Base-by-base conservation (phyloP, 2,888 invertebrate species). In the Tipula helvola region DNA sequence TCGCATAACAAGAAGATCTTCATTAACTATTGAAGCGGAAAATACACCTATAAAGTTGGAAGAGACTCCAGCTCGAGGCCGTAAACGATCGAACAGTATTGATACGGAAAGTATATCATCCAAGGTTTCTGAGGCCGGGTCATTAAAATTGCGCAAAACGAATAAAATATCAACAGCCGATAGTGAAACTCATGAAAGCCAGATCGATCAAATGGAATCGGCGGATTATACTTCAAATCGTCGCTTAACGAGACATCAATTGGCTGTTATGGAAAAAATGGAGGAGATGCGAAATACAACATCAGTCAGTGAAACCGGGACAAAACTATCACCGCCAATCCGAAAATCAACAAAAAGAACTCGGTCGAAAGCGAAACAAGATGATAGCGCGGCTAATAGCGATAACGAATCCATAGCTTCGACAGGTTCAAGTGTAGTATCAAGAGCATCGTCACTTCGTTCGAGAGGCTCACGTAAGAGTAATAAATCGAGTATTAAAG, bases 181-280 rank as follows among this genome's bases (percentile, higher is more conserved):
- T 28, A 71, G 28, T 12, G 39, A 84, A 84, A 84, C 41, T 39
- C n/a, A 84, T 8, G 39, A 84, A 39, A 84, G 84, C n/a, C 85
- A 44, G 13, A 39, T 39, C 44, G 41, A 41, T 12, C 18, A 42
- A 42, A 8, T 8, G 16, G 41, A 85, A 42, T 39, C 85, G 42
- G 3, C 28, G 5, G 42, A 42, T 12, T 85, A 85, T 85, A 42
- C 85, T 18, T 16, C 44, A 16, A 85, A 39, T 13, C 39, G 85
- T 42, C 85, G 85, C 13, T 42, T 85, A 42, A 85, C 85, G 39
- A 42, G 85, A 5, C 85, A 85, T 85, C 85, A 85, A 42, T 42
- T 39, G 18, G 42, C 85, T 0, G 85, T 85, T 42, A 85, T 85
- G 85, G 85, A 85, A 18, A 85, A 85, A 85, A 85, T 85, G 41